Evolutionary conservation across 2,113 vertebrate species (phyloP).

Genomic region (Leptosomus discolor): DNA sequence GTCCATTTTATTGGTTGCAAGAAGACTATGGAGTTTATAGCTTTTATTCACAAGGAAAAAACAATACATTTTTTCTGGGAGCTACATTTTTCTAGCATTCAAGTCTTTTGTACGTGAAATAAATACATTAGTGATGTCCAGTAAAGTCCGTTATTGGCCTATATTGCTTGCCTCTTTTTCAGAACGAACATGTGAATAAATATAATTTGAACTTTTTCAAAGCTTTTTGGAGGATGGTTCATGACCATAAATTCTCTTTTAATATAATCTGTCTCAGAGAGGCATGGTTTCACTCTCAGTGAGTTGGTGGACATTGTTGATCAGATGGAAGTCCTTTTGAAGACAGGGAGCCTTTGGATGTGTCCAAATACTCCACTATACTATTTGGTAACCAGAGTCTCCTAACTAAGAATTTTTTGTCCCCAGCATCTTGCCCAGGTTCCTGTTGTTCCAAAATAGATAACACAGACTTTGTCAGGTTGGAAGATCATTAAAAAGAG

Average conservation of each 20-base stretch:
- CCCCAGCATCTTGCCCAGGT: fast-evolving
- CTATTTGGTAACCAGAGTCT: background rate
- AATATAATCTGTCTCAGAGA: background rate
- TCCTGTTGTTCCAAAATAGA: background rate
- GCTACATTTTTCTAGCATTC: background rate
- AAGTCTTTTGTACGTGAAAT: background rate
- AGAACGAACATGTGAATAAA: background rate
- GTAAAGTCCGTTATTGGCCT: background rate
- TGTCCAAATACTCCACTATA: background rate
- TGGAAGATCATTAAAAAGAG: background rate
- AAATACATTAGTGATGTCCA: background rate
- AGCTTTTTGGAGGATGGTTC: background rate
- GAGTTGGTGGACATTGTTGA: background rate
- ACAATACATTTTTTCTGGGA: fast-evolving
- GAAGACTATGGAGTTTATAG: background rate
- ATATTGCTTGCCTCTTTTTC: background rate
- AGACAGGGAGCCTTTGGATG: background rate
- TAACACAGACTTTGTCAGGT: background rate
- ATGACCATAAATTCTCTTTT: background rate
- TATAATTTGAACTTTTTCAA: background rate
- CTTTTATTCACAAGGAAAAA: background rate
- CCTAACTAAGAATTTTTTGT: background rate
- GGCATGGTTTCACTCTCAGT: background rate
- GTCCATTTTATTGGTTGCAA: background rate
- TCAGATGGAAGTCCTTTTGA: background rate